Conservation (phyloP, 2,113 vertebrate genomes). For the Acanthisitta chloris region DNA sequence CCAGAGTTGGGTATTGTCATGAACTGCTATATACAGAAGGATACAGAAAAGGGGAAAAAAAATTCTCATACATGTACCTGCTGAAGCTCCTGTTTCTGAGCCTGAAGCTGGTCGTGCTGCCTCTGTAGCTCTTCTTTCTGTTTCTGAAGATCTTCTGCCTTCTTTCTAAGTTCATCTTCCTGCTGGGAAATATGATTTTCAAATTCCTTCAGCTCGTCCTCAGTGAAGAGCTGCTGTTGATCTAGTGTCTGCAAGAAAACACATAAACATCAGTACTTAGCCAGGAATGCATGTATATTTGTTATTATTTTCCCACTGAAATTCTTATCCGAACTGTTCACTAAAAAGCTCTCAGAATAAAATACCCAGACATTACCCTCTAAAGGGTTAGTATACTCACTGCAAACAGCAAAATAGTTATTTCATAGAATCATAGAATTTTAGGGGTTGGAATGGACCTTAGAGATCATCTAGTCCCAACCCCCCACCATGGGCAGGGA, state of each 20-base stretch:
- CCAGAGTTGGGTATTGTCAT: not conserved
- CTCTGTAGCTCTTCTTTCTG: slow-evolving; percentile 89
- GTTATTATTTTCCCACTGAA: not conserved
- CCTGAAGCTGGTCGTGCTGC: slow-evolving; percentile 90
- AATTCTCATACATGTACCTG: slow-evolving; percentile 73
- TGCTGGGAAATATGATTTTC: slow-evolving; percentile 87
- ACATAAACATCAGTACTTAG: not conserved
- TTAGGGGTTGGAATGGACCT: no score
- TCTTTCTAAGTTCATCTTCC: slow-evolving; percentile 86
- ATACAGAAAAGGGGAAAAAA: not conserved
- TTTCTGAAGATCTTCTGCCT: slow-evolving; percentile 85
- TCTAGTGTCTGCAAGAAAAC: slow-evolving; percentile 85
- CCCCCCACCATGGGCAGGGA: no score
- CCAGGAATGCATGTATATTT: not conserved
- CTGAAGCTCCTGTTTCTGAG: slow-evolving; percentile 89
- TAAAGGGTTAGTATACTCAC: not conserved
- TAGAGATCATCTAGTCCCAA: no score
- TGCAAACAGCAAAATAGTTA: not conserved
- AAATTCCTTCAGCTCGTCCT: slow-evolving; percentile 92
- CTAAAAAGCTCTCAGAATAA: not conserved
- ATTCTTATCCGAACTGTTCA: not conserved
- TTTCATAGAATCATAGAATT: no score
- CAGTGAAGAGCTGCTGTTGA: slow-evolving; percentile 90
- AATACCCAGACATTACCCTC: not conserved
- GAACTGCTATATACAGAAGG: not conserved